These are phyloP conservation scores for Sminthurinus signatus DNA, from an alignment of 1,140 invertebrate genomes.

Conservation along the genomic window DNA sequence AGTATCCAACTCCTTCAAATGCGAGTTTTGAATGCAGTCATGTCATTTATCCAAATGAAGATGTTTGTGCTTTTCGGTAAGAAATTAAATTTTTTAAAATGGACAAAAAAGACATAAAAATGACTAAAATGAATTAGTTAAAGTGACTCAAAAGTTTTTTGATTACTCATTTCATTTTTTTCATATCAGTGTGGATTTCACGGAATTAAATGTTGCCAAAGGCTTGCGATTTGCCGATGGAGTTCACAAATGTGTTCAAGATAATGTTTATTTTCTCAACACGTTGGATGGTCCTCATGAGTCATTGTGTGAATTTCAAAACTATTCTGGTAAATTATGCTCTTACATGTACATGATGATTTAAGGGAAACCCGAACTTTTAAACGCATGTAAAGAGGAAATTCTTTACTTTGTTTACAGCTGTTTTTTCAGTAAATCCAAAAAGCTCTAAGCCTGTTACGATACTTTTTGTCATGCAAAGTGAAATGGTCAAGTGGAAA, in stretches of 20 bases:
- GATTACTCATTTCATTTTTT: background rate
- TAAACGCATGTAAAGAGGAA: background rate
- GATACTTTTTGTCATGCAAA: slow-evolving; percentile 44
- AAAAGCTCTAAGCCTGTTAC: slow-evolving; percentile 44
- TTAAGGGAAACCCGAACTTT: background rate
- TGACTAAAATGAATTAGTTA: background rate
- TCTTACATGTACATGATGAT: too few species aligned
- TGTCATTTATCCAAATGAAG: slow-evolving; percentile 42
- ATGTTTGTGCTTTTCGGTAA: slow-evolving; percentile 45
- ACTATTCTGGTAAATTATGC: slow-evolving; percentile 42
- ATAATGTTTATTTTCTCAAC: slow-evolving; percentile 46
- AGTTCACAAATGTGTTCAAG: slow-evolving; percentile 31
- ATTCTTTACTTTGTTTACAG: slow-evolving; percentile 35
- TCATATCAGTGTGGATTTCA: slow-evolving; percentile 26
- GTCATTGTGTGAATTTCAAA: slow-evolving; percentile 45
- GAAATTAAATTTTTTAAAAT: background rate
- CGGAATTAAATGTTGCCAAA: slow-evolving; percentile 15
- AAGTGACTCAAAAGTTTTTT: background rate
- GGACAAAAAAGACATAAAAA: too few species aligned
- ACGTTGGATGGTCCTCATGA: slow-evolving; percentile 45
- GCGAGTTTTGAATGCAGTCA: slow-evolving; percentile 45
- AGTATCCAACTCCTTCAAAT: slow-evolving; percentile 41
- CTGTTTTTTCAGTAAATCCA: slow-evolving; percentile 44
- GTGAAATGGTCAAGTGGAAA: slow-evolving; percentile 44
- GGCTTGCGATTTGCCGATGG: slow-evolving; percentile 12